Evolutionary conservation across 2,888 invertebrate species (phyloP), one percentile per base, ranked within the genome.

Genomic region (Nomada fucata): DNA sequence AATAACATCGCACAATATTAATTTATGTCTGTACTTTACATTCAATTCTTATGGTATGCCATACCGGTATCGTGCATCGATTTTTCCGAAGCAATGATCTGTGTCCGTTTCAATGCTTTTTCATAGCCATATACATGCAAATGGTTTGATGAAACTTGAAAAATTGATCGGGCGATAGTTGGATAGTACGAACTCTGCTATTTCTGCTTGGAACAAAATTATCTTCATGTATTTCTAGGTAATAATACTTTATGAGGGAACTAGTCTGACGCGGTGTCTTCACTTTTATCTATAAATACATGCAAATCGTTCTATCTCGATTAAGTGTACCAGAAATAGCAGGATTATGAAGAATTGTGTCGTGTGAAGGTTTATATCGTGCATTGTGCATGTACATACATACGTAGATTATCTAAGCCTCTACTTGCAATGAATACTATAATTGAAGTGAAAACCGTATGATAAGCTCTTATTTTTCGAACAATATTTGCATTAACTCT

Each of bases 11-110:
- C 42, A 47, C 13, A 36, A 10, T 15, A 2, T 65, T 67, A 52
- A 65, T 72, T 67, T 52, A 44, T 18, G 3, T 61, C 23, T 47
- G 26, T n/a, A 59, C 2, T 15, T n/a, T 13, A 9, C 55, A 69
- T n/a, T 76, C 36, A 23, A 36, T 47, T 69, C 23, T 59, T 60
- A 69, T 67, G 26, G 13, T 10, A 57, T 57, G 52, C 26, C 29
- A 50, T 26, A 29, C 26, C 26, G 59, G 50, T 59, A 50, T n/a
- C n/a, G 57, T 44, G 47, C 7, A 57, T 59, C 57, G 53, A 42
- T 47, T 9, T 59, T 59, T 29, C 9, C 29, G 59, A 26, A n/a
- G 42, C 53, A 71, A 63, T 36, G 18, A 50, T 20, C 29, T 52
- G 53, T 23, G 20, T 53, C 42, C 52, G 50, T 52, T 61, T 42